These are phyloP conservation scores for Acanthosepion pharaonis DNA, from an alignment of 2,888 invertebrate genomes.

Conservation along the genomic window DNA sequence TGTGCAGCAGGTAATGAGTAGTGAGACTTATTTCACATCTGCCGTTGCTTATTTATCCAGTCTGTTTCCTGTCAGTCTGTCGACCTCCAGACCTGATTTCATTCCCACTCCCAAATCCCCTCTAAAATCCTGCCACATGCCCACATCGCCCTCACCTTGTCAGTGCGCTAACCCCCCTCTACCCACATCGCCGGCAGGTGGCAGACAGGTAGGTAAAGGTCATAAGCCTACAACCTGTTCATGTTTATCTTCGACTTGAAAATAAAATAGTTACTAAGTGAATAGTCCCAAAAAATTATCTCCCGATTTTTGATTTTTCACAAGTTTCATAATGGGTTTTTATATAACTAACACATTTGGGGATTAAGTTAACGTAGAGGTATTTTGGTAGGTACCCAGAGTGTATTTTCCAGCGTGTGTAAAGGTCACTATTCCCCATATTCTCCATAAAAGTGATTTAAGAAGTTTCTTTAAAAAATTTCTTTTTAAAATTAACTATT, in stretches of 20 bases:
- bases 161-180: neutral
- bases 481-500: no score
- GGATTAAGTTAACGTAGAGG: no score
- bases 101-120: no score
- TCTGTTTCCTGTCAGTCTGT: conserved; percentile 1
- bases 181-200: conserved; percentile 5
- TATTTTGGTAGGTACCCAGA: no score
- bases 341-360: no score
- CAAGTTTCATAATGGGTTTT: neutral
- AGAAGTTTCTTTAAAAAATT: no score
- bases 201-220: conserved; percentile 33
- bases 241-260: neutral
- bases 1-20: neutral
- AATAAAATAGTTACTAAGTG: neutral
- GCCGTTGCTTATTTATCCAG: neutral
- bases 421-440: no score
- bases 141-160: neutral
- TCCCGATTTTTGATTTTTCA: neutral
- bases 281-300: neutral
- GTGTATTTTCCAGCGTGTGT: no score
- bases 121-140: neutral
- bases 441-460: no score
- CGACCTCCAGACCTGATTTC: conserved; percentile 33
- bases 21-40: neutral
- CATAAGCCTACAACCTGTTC: neutral